Conservation (phyloP, 2,113 vertebrate species). For the Chloropsis cyanopogon region DNA sequence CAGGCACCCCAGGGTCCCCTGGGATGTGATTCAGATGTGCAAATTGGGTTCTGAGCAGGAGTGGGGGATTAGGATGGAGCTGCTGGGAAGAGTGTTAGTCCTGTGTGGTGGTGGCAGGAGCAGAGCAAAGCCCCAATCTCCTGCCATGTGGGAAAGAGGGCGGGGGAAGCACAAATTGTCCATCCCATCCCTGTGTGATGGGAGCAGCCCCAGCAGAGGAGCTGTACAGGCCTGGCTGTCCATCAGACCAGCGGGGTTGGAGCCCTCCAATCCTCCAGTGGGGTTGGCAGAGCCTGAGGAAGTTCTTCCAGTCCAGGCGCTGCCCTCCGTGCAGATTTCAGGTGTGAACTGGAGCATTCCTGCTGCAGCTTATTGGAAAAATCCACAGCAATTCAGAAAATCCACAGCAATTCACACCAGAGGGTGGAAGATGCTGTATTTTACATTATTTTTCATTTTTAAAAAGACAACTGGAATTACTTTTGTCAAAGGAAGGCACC, state of each 20-base stretch:
- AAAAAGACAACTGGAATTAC: background rate
- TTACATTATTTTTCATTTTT: background rate
- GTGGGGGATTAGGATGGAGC: background rate
- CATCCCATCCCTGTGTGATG: background rate
- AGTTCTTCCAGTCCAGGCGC: accelerated
- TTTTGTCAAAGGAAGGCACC: background rate
- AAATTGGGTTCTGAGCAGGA: background rate
- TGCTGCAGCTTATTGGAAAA: background rate
- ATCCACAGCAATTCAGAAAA: background rate
- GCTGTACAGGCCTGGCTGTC: background rate
- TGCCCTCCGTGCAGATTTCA: background rate
- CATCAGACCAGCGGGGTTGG: accelerated
- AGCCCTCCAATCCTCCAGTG: background rate
- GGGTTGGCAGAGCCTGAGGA: background rate
- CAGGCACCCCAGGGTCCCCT: background rate
- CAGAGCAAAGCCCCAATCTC: background rate
- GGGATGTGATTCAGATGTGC: background rate
- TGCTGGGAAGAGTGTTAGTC: background rate
- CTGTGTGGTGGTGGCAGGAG: accelerated
- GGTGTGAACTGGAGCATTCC: background rate
- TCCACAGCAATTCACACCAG: background rate
- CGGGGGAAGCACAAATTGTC: background rate
- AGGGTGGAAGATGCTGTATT: background rate
- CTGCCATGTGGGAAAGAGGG: background rate
- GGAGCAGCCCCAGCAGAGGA: background rate